phyloP scores from a whole-genome alignment of 2,888 invertebrate genomes.

The Lordiphosa fenestrarum region DNA sequence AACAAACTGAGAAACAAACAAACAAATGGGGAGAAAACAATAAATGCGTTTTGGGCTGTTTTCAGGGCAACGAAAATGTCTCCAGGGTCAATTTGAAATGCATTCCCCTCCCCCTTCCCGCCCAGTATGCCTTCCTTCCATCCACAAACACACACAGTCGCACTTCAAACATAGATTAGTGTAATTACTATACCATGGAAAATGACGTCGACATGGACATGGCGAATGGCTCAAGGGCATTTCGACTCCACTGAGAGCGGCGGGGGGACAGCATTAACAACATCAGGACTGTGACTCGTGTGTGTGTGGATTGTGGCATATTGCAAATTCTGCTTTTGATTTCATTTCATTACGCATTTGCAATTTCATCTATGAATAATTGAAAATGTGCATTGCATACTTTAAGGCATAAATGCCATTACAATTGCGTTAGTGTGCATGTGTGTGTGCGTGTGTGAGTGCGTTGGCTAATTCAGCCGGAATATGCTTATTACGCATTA shows the following conservation, averaged over 20 bases:
- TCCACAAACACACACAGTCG: conserved; percentile 5
- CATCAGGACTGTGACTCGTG: conserved; percentile 22
- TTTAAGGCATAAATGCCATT: conserved; percentile 63
- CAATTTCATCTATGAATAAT: conserved; percentile 69
- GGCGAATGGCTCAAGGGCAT: conserved; percentile 63
- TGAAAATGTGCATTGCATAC: conserved; percentile 68
- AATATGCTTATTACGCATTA: conserved; percentile 72
- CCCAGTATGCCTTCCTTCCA: not conserved
- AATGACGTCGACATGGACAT: conserved; percentile 54
- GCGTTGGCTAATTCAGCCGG: conserved; percentile 59
- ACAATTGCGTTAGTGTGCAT: conserved; percentile 35
- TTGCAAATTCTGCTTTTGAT: conserved; percentile 61
- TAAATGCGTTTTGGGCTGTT: conserved; percentile 49
- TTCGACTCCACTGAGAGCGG: conserved; percentile 38
- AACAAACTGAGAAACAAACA: conserved; percentile 34
- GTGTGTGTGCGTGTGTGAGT: conserved; percentile 28
- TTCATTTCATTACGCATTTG: conserved; percentile 69
- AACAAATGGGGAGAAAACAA: conserved; percentile 31
- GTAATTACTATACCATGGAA: conserved; percentile 58
- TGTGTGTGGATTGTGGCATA: conserved; percentile 23
- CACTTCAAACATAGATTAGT: conserved; percentile 58
- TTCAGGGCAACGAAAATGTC: conserved; percentile 54
- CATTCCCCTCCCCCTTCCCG: conserved; percentile 37
- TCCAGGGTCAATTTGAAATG: conserved; percentile 69
- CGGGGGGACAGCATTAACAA: conserved; percentile 27